These are phyloP conservation scores for Thomomys bottae DNA, from an alignment of 2,113 vertebrate species.

Conservation along the genomic window DNA sequence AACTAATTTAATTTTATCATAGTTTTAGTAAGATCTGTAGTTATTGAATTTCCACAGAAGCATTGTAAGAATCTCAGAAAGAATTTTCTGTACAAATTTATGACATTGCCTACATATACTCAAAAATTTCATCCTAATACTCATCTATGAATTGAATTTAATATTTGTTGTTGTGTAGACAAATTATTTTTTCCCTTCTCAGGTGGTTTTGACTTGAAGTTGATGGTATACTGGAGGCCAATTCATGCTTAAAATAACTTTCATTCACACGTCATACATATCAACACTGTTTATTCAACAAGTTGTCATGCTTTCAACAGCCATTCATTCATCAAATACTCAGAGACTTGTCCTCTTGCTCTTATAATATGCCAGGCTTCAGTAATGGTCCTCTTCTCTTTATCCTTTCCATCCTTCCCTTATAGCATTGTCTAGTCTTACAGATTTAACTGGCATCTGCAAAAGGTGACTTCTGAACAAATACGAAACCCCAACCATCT, in stretches of 20 bases:
- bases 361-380: not conserved
- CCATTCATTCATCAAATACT: not conserved
- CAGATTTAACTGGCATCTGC: not conserved
- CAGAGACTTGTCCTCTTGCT: not conserved
- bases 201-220: conserved; percentile 7
- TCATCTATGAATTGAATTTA: conserved; percentile 10
- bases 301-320: conserved; percentile 16
- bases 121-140: conserved; percentile 36
- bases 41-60: conserved; percentile 49
- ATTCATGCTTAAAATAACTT: conserved; percentile 40
- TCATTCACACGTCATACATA: conserved; percentile 20
- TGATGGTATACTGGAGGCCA: conserved; percentile 14
- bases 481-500: not conserved
- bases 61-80: conserved; percentile 8
- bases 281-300: conserved; percentile 1
- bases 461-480: conserved; percentile 21
- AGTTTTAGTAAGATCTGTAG: not conserved
- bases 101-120: conserved; percentile 20
- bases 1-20: conserved; percentile 11
- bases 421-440: not conserved
- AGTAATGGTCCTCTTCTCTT: not conserved
- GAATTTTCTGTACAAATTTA: conserved; percentile 51
- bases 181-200: conserved; percentile 45
- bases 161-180: conserved; percentile 29
- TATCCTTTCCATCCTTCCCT: not conserved